Evolutionary conservation across 2,888 invertebrate species (phyloP), one percentile per base, ranked within the genome.

Genomic region (Nemotelus nigrinus): DNA sequence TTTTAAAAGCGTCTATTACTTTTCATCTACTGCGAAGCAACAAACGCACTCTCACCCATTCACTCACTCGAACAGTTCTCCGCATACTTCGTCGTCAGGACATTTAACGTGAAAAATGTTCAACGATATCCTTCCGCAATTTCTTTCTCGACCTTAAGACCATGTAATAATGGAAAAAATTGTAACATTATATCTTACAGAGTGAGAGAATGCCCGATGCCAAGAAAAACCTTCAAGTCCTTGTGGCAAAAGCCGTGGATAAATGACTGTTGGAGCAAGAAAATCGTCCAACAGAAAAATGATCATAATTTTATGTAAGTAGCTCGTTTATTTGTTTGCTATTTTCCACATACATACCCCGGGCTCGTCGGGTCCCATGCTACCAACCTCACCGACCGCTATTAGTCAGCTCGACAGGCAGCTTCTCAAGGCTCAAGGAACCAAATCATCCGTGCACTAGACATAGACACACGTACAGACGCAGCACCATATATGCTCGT

Each of bases 261-360:
- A 60, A 47, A 74, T 60, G 48, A 43, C 55, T 70, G 41, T 70
- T 55, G 70, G 57, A 65, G 67, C 45, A 74, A 48, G 68, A 53
- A 47, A 74, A 65, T 68, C 67, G 78, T 78, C 58, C 65, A 76
- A 76, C 58, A 78, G 75, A 78, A 78, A 78, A 67, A 72, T 76
- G 77, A 76, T 76, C 76, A 78, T 74, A 78, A 76, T 76, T 78
- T 78, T 60, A 70, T 70, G 75, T 76, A 78, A 78, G 78, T 78
- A 48, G 78, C 75, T 78, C 78, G 70, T 78, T 78, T 78, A 78
- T 76, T 78, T 75, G 71, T 78, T 71, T 76, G 76, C 57, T 76
- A 75, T 71, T 78, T 78, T 68, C 78, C 57, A 48, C 63, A 70
- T 8, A 68, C 41, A 48, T 6, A 39, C 55, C 70, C 47, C n/a